phyloP scores from a whole-genome alignment of 1,140 invertebrate genomes.

The Anoplophora glabripennis region DNA sequence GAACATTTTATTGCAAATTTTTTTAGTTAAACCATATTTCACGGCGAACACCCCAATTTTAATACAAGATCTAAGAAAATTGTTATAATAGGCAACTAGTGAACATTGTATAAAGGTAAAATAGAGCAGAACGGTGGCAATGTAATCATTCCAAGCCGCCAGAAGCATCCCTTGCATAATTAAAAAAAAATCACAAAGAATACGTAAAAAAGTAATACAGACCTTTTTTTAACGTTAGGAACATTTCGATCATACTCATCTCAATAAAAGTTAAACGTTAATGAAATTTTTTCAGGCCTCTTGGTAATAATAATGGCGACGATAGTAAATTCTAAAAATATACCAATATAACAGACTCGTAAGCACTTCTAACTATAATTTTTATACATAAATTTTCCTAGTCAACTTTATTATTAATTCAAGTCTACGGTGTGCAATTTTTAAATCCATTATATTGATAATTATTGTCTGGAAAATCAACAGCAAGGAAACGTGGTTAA shows the following conservation, averaged over 20 bases:
- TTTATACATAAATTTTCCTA: too few relatives aligned
- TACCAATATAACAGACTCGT: too few relatives aligned
- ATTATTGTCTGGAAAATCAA: neutral
- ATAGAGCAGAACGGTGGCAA: neutral
- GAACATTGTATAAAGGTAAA: neutral
- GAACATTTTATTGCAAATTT: neutral
- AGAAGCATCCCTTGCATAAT: neutral
- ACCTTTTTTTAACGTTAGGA: neutral
- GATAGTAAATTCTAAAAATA: too few relatives aligned
- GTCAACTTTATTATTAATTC: too few relatives aligned
- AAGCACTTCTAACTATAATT: too few relatives aligned
- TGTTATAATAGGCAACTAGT: conserved; percentile 8
- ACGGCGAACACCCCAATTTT: neutral
- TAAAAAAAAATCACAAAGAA: neutral
- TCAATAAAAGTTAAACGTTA: too few relatives aligned
- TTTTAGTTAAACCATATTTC: neutral
- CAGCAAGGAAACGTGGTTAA: neutral
- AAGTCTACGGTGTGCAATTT: neutral
- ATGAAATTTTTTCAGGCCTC: too few relatives aligned
- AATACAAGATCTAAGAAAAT: neutral
- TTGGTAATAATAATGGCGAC: too few relatives aligned
- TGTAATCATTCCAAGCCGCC: neutral
- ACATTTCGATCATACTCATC: neutral
- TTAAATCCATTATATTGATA: neutral
- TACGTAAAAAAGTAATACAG: neutral